A percentile compares a stretch with the other conserved stretches of the same genome.
Conservation (phyloP, 2,113 vertebrate genomes). For the Melanocharis versteri region DNA sequence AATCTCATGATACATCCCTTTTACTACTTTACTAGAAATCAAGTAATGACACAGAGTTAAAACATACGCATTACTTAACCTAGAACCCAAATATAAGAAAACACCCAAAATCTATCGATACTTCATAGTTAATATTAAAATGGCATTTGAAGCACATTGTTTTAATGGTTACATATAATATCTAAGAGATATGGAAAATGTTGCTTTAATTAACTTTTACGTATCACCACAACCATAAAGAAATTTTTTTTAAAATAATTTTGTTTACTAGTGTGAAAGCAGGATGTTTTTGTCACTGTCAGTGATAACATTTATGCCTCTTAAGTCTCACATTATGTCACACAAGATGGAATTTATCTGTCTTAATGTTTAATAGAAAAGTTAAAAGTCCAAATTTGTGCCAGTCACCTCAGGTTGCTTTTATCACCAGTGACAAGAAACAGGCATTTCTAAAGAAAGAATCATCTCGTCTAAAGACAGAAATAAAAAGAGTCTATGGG, state of each 20-base stretch:
- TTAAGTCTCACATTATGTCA: background rate
- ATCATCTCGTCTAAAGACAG: background rate
- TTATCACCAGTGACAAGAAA: conserved; percentile 7
- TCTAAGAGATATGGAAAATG: background rate
- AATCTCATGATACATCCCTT: background rate
- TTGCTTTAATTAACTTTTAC: background rate
- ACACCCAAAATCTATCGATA: background rate
- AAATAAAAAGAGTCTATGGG: background rate
- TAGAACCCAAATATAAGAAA: background rate
- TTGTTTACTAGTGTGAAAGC: background rate
- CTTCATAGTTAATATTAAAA: background rate
- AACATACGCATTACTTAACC: background rate
- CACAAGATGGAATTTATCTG: background rate
- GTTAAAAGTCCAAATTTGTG: background rate
- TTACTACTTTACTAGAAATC: background rate
- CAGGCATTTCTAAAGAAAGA: background rate
- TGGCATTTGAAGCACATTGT: background rate
- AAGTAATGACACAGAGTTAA: background rate
- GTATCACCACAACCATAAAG: background rate
- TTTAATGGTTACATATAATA: background rate
- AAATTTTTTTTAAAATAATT: background rate
- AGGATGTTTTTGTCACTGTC: background rate
- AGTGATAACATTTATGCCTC: background rate
- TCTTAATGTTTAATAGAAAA: background rate
- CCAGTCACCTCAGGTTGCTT: background rate